Evolutionary conservation across 2,888 invertebrate genomes (phyloP), one percentile per base, ranked within the genome.

Genomic region (Leptothorax acervorum): DNA sequence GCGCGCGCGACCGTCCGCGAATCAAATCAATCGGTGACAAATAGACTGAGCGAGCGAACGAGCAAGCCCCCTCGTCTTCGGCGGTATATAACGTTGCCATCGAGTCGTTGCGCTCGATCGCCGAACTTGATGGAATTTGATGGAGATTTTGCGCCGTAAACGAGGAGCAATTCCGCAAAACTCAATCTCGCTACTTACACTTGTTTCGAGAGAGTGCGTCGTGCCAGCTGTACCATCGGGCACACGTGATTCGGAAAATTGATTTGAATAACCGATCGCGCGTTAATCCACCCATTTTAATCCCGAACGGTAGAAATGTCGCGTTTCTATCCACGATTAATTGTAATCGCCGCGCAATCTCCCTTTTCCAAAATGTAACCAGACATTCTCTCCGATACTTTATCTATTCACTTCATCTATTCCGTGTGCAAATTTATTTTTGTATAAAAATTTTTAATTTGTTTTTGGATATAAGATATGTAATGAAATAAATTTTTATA

Each of bases 21-120:
- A 83, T 79, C 60, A 78, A 76, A 86, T 85, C 78, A 75, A 87
- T 86, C 83, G 82, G 65, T 63, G 70, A 55, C 74, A 68, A 62
- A 83, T 60, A 79, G 78, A 78, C 74, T 53, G 70, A 23, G 23
- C 31, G 68, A 68, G 45, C 68, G 68, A 65, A 53, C 48, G 65
- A 39, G 31, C 55, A 42, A 39, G 60, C 48, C 70, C 60, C 57
- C 48, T 15, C 42, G 45, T 81, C 79, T 71, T 71, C 71, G 60
- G 4, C 18, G 71, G 39, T 79, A 53, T 79, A 53, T 71, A 71
- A 71, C 76, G 75, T 57, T 65, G 55, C 76, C 57, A 23, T 23
- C 23, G 23, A 23, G 23, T 23, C 23, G 51, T 12, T 28, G 51
- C 66, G 79, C 45, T 57, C 23, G 87, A 76, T 76, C 78, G 42